Percentiles rank a stretch among this genome's conserved stretches.
phyloP scores from a whole-genome alignment of 2,113 vertebrate genomes.

The Marmota monax region DNA sequence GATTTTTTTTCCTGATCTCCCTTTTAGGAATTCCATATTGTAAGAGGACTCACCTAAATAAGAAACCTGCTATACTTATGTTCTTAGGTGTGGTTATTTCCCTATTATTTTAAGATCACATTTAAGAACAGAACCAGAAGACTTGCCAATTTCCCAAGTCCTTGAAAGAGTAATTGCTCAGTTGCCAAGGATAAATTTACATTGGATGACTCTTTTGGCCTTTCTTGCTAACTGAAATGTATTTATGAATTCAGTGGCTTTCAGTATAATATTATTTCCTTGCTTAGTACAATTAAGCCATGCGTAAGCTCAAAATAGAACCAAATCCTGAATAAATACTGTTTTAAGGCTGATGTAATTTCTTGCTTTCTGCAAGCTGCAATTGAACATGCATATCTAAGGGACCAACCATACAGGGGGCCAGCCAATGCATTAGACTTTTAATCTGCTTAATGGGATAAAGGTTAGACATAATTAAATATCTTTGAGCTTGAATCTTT shows the following conservation, averaged over 20 bases:
- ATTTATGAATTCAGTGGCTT: slow-evolving; percentile 70
- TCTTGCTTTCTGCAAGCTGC: slow-evolving; percentile 80
- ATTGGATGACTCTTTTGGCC: slow-evolving; percentile 66
- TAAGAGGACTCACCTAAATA: background rate
- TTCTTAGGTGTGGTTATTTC: background rate
- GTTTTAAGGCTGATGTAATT: slow-evolving; percentile 82
- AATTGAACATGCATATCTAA: slow-evolving; percentile 80
- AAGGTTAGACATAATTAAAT: slow-evolving; percentile 85
- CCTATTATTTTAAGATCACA: background rate
- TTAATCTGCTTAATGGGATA: slow-evolving; percentile 87
- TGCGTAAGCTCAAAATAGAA: slow-evolving; percentile 85
- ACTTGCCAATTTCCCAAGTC: slow-evolving; percentile 61
- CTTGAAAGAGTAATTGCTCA: slow-evolving; percentile 71
- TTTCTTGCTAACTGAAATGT: slow-evolving; percentile 68
- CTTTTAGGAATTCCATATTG: background rate
- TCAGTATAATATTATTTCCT: slow-evolving; percentile 68
- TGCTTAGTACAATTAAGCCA: slow-evolving; percentile 84
- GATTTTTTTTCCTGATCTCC: background rate
- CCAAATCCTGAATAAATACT: slow-evolving; percentile 85
- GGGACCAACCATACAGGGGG: slow-evolving; percentile 72
- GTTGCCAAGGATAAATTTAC: slow-evolving; percentile 73
- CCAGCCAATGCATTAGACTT: slow-evolving; percentile 77
- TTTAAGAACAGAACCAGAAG: slow-evolving; percentile 62
- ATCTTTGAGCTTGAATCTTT: slow-evolving; percentile 80
- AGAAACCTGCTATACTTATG: background rate